Evolutionary conservation across 2,888 invertebrate genomes (phyloP), one percentile per base, ranked within the genome.

Genomic region (Drosophila sordidapex): DNA sequence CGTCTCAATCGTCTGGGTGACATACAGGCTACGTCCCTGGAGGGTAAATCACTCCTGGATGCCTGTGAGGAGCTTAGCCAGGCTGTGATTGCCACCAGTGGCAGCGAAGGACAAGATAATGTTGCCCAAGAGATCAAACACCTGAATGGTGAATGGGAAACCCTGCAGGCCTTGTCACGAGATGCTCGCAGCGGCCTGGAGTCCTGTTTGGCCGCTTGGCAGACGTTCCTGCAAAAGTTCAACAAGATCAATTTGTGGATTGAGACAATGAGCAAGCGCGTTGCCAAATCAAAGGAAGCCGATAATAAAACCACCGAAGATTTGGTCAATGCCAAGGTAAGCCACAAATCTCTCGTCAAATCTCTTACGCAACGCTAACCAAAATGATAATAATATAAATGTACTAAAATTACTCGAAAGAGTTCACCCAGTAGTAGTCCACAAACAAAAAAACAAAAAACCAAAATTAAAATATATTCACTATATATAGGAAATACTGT

Each of bases 61-160:
- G 96, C 95, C 82, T 96, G 96, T 0, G 95, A 96, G 21, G 95
- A 96, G 84, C 93, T 96, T 0, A 97, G 97, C 74, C 95, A 96
- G 83, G 94, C 95, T 13, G 96, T 98, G 0, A 94, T 96, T 77
- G 94, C 95, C 83, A 96, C 96, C 0, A 97, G 97, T 5, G 97
- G 97, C 0, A 95, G 95, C 54, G 97, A 98, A 93, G 97, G 98
- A 7, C 96, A 97, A 91, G 97, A 97, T 75, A 94, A 94, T 25
- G 96, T 98, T 15, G 95, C 95, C 54, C 96, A 97, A 89, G 98
- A 98, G 92, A 96, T 97, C 10, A 96, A 96, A 74, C 96, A 97
- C 85, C 91, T 98, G 40, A 96, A 96, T 83, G 94, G 95, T 18
- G 97, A 97, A 87, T 97, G 97, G 97, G 97, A 97, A 90, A 95